Base-by-base conservation (phyloP, 2,888 invertebrate genomes). In the Lithophane ornitopus region DNA sequence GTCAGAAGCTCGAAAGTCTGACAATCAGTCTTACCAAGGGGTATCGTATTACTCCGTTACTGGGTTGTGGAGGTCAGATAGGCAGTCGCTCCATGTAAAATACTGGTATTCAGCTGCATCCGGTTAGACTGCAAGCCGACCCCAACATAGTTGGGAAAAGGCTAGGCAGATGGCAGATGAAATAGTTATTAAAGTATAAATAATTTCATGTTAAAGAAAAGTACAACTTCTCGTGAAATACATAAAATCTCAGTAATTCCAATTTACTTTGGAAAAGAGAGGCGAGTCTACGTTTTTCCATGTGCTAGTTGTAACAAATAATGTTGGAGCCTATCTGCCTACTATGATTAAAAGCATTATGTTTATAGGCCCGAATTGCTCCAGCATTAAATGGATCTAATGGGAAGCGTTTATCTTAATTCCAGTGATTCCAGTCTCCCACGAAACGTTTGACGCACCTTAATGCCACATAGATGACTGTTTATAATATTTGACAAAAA, bases 381-480 rank as follows among this genome's bases (percentile, higher is more conserved):
- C 90, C 89, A 92, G 90, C 92, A 94, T 95, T 95, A 95, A 96
- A 94, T 94, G 93, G 93, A 92, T 93, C 90, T 96, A 95, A 96
- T 95, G 91, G 93, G 91, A 90, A 93, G 90, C 95, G 94, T 95
- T 96, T 96, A 96, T 94, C 95, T 94, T 94, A 95, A 96, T 95
- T 93, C 92, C 86, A 91, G 93, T 92, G 95, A 96, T 95, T 93
- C 92, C 85, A 91, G 93, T 92, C 91, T 91, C 92, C 93, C 91
- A 94, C 92, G 94, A 94, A 96, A 93, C 94, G 93, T 94, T 96
- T 95, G 94, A 93, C 94, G 94, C 94, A 92, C 90, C 91, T 83
- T 94, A 93, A 92, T 91, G 86, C 88, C 88, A 84, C 85, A 77
- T 72, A 82, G 79, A 87, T 83, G 86, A 72, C 82, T 79, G 83